A percentile compares a stretch with the other conserved stretches of the same genome.
Evolutionary conservation across 2,113 vertebrate genomes (phyloP).

Genomic region (Podocnemis expansa): DNA sequence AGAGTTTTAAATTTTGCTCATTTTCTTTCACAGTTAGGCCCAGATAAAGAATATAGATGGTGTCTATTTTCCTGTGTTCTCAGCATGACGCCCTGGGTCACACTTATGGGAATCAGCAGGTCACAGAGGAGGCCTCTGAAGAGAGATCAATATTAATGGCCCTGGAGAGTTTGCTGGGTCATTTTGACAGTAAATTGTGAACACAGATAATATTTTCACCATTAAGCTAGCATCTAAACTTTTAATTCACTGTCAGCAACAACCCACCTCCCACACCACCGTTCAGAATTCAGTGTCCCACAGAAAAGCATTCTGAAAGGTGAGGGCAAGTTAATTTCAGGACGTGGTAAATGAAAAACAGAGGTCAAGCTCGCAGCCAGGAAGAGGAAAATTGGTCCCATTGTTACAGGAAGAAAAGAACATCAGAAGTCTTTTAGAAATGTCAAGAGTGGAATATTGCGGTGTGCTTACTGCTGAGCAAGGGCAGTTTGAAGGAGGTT

Average conservation of each 20-base stretch:
- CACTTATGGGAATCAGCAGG: neutral
- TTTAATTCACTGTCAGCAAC: conserved; percentile 9
- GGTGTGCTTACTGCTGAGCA: conserved; percentile 50
- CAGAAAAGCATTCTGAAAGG: conserved; percentile 10
- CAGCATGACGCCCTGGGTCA: neutral
- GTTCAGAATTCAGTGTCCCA: neutral
- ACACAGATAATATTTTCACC: neutral
- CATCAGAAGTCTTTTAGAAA: conserved; percentile 61
- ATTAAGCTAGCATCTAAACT: neutral
- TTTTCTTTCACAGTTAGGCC: neutral
- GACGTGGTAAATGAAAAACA: conserved; percentile 22
- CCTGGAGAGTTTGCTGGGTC: neutral
- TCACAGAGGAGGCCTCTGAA: neutral
- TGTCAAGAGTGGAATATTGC: conserved; percentile 47
- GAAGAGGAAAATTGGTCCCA: conserved; percentile 43
- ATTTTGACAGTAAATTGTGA: neutral
- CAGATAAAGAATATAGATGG: neutral
- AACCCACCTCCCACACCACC: neutral
- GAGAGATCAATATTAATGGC: neutral
- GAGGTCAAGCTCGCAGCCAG: conserved; percentile 16
- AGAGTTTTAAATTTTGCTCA: neutral
- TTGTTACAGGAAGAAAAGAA: conserved; percentile 55
- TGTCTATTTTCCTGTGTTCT: neutral
- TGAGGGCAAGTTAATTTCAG: conserved; percentile 54
- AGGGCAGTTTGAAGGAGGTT: conserved; percentile 45